phyloP scores from a whole-genome alignment of 2,113 vertebrate species.

The Atlantisia rogersi region DNA sequence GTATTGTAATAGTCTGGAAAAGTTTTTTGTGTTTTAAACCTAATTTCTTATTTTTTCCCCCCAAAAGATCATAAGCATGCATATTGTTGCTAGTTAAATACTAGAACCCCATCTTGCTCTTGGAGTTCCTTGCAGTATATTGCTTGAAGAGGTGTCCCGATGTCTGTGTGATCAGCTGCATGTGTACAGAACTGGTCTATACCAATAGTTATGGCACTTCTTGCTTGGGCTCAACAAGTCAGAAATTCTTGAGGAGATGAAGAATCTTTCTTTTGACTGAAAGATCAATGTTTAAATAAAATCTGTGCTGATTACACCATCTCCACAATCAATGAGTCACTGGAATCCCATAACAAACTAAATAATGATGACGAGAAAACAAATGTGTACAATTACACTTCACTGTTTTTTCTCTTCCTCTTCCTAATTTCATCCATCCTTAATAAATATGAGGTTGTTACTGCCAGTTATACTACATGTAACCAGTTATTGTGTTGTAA shows the following conservation, averaged over 20 bases:
- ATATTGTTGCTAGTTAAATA: neutral
- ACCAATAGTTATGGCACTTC: neutral
- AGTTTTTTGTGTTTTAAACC: neutral
- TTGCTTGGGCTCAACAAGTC: neutral
- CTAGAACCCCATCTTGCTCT: neutral
- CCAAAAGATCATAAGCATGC: neutral
- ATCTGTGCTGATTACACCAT: slow-evolving; percentile 16
- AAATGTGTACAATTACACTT: slow-evolving; percentile 1
- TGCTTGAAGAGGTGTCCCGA: neutral
- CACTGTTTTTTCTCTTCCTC: neutral
- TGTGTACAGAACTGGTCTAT: rapidly evolving
- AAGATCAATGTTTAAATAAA: slow-evolving; percentile 60
- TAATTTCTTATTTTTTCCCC: too few species aligned
- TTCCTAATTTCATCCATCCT: neutral
- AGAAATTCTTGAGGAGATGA: slow-evolving; percentile 22
- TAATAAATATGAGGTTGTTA: slow-evolving; percentile 48
- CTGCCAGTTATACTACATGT: neutral
- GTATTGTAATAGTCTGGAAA: neutral
- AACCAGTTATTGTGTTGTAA: slow-evolving; percentile 30
- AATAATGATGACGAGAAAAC: slow-evolving; percentile 43
- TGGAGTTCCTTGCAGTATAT: neutral
- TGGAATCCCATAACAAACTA: slow-evolving; percentile 46
- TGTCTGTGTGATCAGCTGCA: neutral
- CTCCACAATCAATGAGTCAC: slow-evolving; percentile 24
- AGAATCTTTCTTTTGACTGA: neutral